Percentiles rank a stretch among this genome's conserved stretches.
Conservation (phyloP, 2,888 invertebrate genomes). For the Acholoe squamosa region DNA sequence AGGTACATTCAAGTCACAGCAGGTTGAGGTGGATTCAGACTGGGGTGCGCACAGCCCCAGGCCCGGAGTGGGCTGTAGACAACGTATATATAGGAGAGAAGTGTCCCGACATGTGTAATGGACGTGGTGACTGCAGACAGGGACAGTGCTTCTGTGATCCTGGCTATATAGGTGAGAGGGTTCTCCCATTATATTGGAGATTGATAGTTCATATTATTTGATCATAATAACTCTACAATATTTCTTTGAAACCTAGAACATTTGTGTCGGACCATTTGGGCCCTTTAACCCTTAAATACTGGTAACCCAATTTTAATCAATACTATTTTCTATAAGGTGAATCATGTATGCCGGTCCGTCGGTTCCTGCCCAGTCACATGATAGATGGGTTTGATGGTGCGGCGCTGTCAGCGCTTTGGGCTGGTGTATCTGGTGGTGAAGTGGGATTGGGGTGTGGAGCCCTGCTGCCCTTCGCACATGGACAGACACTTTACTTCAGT, state of each 20-base stretch:
- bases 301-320: neutral
- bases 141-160: conserved; percentile 79
- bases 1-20: conserved; percentile 74
- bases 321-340: conserved; percentile 71
- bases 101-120: conserved; percentile 82
- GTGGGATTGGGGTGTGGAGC: conserved; percentile 83
- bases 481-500: conserved; percentile 83
- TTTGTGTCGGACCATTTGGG: too few relatives aligned
- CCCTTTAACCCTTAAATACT: too few relatives aligned
- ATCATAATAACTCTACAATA: too few relatives aligned
- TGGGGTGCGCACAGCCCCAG: conserved; percentile 1
- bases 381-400: conserved; percentile 82
- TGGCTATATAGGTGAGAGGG: conserved; percentile 72
- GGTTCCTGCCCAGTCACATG: conserved; percentile 73
- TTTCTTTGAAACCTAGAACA: too few relatives aligned
- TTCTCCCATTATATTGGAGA: too few relatives aligned
- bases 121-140: conserved; percentile 79
- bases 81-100: conserved; percentile 82
- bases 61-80: conserved; percentile 81
- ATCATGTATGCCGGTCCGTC: conserved; percentile 74
- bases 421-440: conserved; percentile 80
- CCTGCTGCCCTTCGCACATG: conserved; percentile 82
- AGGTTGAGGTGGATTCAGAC: conserved; percentile 82
- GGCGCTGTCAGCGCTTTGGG: conserved; percentile 79
- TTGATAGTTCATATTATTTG: too few relatives aligned